A percentile compares a stretch with the other conserved stretches of the same genome.
Conservation (phyloP, 2,888 invertebrate genomes). For the Amiota mariae region DNA sequence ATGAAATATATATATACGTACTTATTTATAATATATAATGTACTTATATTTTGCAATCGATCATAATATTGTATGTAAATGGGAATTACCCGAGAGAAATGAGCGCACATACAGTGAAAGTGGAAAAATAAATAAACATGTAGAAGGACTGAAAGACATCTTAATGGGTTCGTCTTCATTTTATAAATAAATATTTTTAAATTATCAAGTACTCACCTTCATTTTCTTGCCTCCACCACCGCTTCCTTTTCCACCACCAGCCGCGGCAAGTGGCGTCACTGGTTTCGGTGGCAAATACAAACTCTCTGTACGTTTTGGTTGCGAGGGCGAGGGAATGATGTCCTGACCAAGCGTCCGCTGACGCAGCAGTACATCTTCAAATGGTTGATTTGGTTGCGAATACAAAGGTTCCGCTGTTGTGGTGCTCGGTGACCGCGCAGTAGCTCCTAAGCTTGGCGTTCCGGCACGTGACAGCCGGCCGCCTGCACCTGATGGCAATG, state of each 20-base stretch:
- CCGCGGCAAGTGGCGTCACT: slow-evolving; percentile 72
- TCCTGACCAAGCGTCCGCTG: slow-evolving; percentile 90
- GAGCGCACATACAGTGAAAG: too few relatives aligned
- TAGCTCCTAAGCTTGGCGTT: slow-evolving; percentile 74
- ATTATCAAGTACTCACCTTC: slow-evolving; percentile 63
- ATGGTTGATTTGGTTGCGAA: slow-evolving; percentile 77
- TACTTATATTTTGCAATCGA: too few relatives aligned
- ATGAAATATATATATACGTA: slow-evolving; percentile 51
- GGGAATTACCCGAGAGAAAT: not conserved
- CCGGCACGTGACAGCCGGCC: slow-evolving; percentile 74
- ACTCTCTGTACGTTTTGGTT: slow-evolving; percentile 93
- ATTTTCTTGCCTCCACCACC: slow-evolving; percentile 73
- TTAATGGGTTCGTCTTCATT: not conserved
- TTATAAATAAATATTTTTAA: not conserved
- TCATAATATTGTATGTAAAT: not conserved
- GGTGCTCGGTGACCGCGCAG: slow-evolving; percentile 59
- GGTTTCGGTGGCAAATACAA: slow-evolving; percentile 82
- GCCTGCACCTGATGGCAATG: slow-evolving; percentile 75
- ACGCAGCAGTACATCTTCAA: slow-evolving; percentile 87
- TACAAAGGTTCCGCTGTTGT: slow-evolving; percentile 74
- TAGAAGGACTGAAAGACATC: too few relatives aligned
- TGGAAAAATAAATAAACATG: too few relatives aligned
- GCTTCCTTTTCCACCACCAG: slow-evolving; percentile 68
- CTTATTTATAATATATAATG: too few relatives aligned
- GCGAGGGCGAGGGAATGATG: slow-evolving; percentile 88